Evolutionary conservation across 2,797 vertebrate genomes (phyloP), one percentile per base, ranked within the genome.

Genomic region (Bufotes viridis): DNA sequence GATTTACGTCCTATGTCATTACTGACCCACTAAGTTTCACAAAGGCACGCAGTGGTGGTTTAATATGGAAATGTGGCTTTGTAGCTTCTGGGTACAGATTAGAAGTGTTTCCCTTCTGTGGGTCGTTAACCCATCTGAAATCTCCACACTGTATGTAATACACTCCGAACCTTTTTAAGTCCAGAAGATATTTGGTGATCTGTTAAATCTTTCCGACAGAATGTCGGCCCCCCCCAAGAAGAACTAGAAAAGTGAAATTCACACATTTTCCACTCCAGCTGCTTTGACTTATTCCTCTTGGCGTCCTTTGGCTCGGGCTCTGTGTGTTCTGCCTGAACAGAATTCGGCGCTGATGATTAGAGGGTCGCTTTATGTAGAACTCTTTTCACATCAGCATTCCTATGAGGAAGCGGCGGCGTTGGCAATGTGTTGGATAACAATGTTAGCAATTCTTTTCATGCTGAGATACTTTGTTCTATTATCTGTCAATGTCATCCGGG

Each of bases 371-470:
- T 85, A 78, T 65, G 60, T 34, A 78, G 53, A 65, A 60, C 58
- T 63, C 84, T 67, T 57, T 78, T 65, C 84, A 65, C 84, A 65
- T 65, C 61, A 78, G 84, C 74, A 63, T 61, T 78, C 75, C 57
- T 63, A 79, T 11, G 58, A 78, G 84, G 84, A 78, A 70, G 63
- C 58, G 18, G 58, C 29, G 2, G 18, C 63, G 2, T 58, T 86
- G 85, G 49, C 76, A 69, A 70, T 78, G 51, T 86, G 51, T 80
- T 60, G 85, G 75, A 65, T 85, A 78, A 67, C 74, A 83, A 83
- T 55, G 75, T 85, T 85, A 26, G 84, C n/a, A 78, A 53, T 85
- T 78, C 84, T 85, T 85, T 67, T 85, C 85, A 86, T 69, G 85
- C 84, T 85, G 84, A 55, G 84, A 51, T 61, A 60, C 82, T 84